A percentile compares a stretch with the other conserved stretches of the same genome.
Conservation (phyloP, 2,113 vertebrate genomes). For the Perca fluviatilis region DNA sequence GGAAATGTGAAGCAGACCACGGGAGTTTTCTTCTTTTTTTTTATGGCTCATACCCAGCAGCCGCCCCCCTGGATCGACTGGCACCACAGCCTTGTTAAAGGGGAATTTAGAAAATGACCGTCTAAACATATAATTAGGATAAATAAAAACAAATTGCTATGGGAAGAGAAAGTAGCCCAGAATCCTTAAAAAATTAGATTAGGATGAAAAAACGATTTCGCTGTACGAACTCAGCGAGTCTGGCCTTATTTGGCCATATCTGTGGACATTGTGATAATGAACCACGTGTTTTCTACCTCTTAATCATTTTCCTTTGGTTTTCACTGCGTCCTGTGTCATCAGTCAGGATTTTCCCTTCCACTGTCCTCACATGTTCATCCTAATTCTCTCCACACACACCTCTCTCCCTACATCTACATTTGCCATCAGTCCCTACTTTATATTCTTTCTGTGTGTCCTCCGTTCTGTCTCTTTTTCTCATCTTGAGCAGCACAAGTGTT, state of each 20-base stretch:
- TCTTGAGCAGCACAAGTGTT: constrained; percentile 60
- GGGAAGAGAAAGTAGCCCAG: constrained; percentile 61
- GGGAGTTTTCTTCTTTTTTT: not conserved
- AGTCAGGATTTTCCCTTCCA: constrained; percentile 30
- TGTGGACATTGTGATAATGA: constrained; percentile 39
- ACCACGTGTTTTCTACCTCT: constrained; percentile 14
- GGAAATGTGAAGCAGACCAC: constrained; percentile 50
- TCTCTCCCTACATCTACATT: constrained; percentile 2
- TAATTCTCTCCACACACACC: not conserved
- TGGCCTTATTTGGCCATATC: constrained; percentile 56
- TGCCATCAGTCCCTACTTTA: constrained; percentile 20
- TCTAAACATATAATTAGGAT: constrained; percentile 74
- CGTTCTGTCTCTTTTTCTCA: constrained; percentile 34
- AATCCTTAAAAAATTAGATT: constrained; percentile 61
- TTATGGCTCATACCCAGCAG: constrained; percentile 34
- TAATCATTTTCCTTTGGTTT: constrained; percentile 14
- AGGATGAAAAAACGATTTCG: constrained; percentile 29
- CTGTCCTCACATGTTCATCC: constrained; percentile 25
- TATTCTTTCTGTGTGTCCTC: constrained; percentile 29
- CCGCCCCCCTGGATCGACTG: constrained; percentile 47
- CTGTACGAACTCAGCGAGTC: constrained; percentile 16
- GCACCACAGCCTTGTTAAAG: constrained; percentile 74
- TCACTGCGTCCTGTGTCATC: constrained; percentile 21
- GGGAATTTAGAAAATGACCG: constrained; percentile 69
- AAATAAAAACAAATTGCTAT: constrained; percentile 71